These are phyloP conservation scores for Eulithis testata DNA, from an alignment of 2,888 invertebrate genomes.

Conservation along the genomic window DNA sequence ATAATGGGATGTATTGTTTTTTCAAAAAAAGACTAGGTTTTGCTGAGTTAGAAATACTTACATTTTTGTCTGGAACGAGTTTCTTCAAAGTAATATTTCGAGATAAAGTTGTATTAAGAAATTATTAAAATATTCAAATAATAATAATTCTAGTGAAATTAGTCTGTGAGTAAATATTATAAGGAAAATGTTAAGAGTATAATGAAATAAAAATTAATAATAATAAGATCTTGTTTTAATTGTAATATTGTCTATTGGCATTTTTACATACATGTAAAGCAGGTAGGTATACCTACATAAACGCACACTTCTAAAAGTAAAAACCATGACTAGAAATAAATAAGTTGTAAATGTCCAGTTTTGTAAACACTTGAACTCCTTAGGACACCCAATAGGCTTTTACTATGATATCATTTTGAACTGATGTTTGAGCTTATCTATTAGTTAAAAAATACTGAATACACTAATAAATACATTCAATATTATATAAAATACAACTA, in stretches of 20 bases:
- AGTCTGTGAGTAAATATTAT: constrained; percentile 75
- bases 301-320: neutral
- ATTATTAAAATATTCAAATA: constrained; percentile 80
- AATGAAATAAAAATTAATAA: constrained; percentile 80
- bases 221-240: constrained; percentile 47
- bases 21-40: constrained; percentile 41
- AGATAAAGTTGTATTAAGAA: constrained; percentile 75
- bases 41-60: constrained; percentile 53
- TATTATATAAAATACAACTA: too few species aligned
- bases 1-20: constrained; percentile 47
- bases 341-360: neutral
- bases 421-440: too few species aligned
- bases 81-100: constrained; percentile 74
- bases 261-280: neutral
- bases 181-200: constrained; percentile 83
- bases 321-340: constrained; percentile 5
- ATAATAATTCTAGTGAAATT: constrained; percentile 77
- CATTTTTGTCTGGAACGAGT: constrained; percentile 72
- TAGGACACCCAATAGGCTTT: too few species aligned
- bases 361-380: too few species aligned
- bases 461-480: too few species aligned
- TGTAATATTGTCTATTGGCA: constrained; percentile 1
- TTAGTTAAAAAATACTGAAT: too few species aligned
- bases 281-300: neutral
- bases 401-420: too few species aligned